Evolutionary conservation across 2,113 vertebrate genomes (phyloP).

Genomic region (Athene noctua): DNA sequence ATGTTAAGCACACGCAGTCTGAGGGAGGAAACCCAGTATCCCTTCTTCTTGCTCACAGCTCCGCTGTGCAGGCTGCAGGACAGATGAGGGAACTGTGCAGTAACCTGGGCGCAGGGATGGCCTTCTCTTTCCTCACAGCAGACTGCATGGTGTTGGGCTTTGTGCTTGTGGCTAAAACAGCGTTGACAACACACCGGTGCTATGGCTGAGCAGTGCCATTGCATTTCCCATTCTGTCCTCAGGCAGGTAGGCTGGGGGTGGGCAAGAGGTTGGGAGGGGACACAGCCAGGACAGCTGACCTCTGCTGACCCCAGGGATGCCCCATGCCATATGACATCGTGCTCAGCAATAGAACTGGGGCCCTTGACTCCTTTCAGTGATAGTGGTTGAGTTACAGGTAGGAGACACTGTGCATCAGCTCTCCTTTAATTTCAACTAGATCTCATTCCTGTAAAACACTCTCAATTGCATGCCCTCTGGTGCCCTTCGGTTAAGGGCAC

Average conservation of each 20-base stretch:
- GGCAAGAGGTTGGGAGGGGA: background rate
- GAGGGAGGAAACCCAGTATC: background rate
- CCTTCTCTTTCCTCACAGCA: too few relatives aligned
- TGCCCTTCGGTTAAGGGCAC: background rate
- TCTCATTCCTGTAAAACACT: background rate
- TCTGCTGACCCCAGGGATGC: too few relatives aligned
- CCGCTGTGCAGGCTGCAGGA: background rate
- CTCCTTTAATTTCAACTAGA: background rate
- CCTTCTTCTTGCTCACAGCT: background rate
- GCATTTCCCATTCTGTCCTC: background rate
- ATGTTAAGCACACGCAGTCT: background rate
- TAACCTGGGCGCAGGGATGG: background rate
- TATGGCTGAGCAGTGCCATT: background rate
- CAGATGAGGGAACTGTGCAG: too few relatives aligned
- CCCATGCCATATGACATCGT: background rate
- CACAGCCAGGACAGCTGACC: background rate
- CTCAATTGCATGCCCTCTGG: too few relatives aligned
- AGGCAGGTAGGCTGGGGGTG: too few relatives aligned
- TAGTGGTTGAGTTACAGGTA: background rate
- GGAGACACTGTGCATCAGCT: background rate
- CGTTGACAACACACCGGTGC: rapidly evolving
- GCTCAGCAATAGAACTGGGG: background rate
- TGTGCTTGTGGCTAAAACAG: background rate
- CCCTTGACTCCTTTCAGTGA: background rate
- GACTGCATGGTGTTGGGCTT: rapidly evolving